Evolutionary conservation across 2,113 vertebrate species (phyloP), one percentile per base, ranked within the genome.

Genomic region (Myocastor coypus): DNA sequence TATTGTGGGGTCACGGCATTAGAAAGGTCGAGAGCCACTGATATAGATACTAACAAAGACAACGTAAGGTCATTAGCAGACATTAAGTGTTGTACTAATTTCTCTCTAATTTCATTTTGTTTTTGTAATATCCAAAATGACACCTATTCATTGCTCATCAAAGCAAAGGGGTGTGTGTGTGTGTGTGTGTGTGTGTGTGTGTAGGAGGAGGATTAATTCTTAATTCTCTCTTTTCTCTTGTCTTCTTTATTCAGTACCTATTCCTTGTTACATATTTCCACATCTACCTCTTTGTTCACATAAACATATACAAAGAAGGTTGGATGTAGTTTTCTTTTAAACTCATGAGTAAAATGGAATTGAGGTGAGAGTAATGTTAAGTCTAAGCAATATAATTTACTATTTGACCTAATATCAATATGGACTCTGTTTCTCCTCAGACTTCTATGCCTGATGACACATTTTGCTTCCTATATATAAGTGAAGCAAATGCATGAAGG

Each of bases 391-490:
- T 86, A 30, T 80, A 34, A 69, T 75, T 90, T 75, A 59, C 89
- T 92, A 66, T 83, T 77, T 77, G 82, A 92, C 63, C 66, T 61
- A 59, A 83, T 73, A 68, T 94, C 81, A 86, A 32, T 83, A 83
- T 40, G 34, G 37, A 75, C 28, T 80, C 84, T 64, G 71, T n/a
- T 96, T 91, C 30, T 96, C 30, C 32, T 88, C 63, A 83, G 57
- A 80, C 37, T 87, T 96, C 89, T 89, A 84, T 26, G 2, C 26
- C 85, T 80, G 40, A 73, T 82, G 46, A 55, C 66, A 86, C 61
- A 13, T 90, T 91, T 66, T 82, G 71, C 75, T 95, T 86, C 37
- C 5, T 50, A 86, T 95, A 94, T 95, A 55, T 77, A 94, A 37
- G n/a, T 93, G 85, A 78, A 12, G 20, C 73, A 32, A 71, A 87